Conservation (phyloP, 2,888 invertebrate genomes). For the Kuschelorhynchus macadamiae region DNA sequence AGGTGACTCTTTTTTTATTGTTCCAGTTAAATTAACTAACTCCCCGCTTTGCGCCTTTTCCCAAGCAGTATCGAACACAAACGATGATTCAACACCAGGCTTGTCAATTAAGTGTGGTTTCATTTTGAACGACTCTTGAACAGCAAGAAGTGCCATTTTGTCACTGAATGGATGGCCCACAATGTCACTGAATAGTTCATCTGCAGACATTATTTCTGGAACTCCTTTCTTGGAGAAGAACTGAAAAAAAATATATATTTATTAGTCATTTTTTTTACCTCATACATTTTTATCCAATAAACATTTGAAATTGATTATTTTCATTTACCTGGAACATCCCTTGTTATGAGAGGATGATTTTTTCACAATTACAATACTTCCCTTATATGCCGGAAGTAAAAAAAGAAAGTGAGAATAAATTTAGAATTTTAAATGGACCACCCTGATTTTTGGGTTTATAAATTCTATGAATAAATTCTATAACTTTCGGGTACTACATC, state of each 20-base stretch:
- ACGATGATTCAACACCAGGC: conserved; percentile 58
- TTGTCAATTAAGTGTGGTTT: conserved; percentile 69
- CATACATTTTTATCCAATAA: too few species aligned
- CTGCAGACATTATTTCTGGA: conserved; percentile 75
- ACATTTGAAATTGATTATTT: too few species aligned
- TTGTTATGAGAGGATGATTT: too few species aligned
- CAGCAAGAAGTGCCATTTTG: conserved; percentile 68
- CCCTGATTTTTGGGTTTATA: too few species aligned
- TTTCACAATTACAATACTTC: too few species aligned
- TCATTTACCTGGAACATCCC: too few species aligned
- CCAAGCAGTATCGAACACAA: conserved; percentile 61
- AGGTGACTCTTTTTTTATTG: neutral
- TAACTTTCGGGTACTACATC: too few species aligned
- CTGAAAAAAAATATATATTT: conserved; percentile 66
- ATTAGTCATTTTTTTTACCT: too few species aligned
- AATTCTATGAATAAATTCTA: too few species aligned
- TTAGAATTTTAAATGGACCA: too few species aligned
- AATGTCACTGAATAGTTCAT: conserved; percentile 82
- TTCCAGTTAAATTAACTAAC: conserved; percentile 18
- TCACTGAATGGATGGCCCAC: conserved; percentile 75
- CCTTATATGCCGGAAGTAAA: too few species aligned
- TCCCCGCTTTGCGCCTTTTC: conserved; percentile 53
- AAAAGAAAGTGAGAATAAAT: too few species aligned
- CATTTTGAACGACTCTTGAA: conserved; percentile 76
- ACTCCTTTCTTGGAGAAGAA: conserved; percentile 83